Evolutionary conservation across 2,888 invertebrate species (phyloP), one percentile per base, ranked within the genome.

Genomic region (Ceraclea dissimilis): DNA sequence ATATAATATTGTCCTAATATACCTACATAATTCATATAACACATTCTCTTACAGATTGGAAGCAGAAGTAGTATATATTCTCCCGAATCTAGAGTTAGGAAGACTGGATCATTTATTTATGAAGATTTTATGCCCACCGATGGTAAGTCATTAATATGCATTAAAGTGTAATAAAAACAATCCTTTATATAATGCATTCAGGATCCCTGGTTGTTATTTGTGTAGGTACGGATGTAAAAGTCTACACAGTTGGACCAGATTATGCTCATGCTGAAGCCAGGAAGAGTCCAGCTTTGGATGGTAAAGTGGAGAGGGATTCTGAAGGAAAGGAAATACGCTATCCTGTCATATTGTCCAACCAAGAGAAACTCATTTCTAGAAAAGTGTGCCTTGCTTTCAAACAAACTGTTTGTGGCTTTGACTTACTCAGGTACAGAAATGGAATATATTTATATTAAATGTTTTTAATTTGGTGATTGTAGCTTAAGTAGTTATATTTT

Each of bases 81-180:
- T 0, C 93, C 95, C 6, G 94, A 95, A 73, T 95, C 94, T 47
- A 83, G 94, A 66, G 94, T 99, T 6, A 81, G 99, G 54, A 96
- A 94, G 75, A 93, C 93, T 50, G 99, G 99, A 47, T 97, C 96
- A 11, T 99, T 93, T 74, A 97, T 99, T 69, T 99, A 99, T 72
- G 99, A 99, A 80, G 98, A 99, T 74, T 99, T 99, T 74, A 99
- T 99, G 96, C 98, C 98, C 5, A 99, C 99, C 34, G 99, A 99
- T 81, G 99, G 99, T 76, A 79, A 79, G 79, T 66, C 39, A 39
- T 13, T 39, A n/a, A 10, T 26, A 26, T 26, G 26, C 26, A 26
- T 4, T 26, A 26, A 26, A 26, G 10, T 26, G 10, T 4, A 26
- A 26, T 26, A 26, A 26, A 26, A 26, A 10, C 10, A n/a, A 6